Base-by-base conservation (phyloP, 2,888 invertebrate species). In the Nowickia ferox region DNA sequence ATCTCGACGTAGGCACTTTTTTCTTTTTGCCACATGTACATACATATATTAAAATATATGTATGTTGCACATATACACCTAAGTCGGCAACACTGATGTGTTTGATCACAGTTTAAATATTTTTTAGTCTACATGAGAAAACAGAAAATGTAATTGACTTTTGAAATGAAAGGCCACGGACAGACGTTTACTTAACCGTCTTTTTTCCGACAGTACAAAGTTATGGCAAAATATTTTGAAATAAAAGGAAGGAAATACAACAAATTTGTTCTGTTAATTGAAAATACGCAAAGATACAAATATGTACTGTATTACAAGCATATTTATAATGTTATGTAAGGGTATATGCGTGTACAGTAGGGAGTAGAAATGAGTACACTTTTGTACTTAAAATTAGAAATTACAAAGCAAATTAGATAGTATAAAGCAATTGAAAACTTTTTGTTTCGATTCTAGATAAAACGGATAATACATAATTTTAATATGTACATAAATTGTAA, bases 121-220 rank as follows among this genome's bases (percentile, higher is more conserved):
- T 75, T 68, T 44, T 68, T 68, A 68, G 38, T 22, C 46, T 15
- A 46, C 55, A 79, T 61, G 42, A 61, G 44, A 68, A 75, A 68
- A 74, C 48, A 15, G 13, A 40, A 46, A 48, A 38, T 19, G 17
- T 1, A 55, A 65, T 48, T 17, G 19, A 72, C 9, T 40, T 59
- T 51, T 66, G 51, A 69, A 76, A 69, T 57, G 42, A 83, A 77
- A 65, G 65, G 57, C 69, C 61, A 10, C 57, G 76, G 63, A 71
- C 82, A 76, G 68, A 68, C 38, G n/a, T 75, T 69, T 76, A 69
- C 76, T 63, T 40, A 71, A 15, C 61, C 55, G 48, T 76, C 22
- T 51, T 66, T 40, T 38, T 46, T 63, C 74, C 30, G 63, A 63
- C 63, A 55, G 19, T 55, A 69, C 30, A 69, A 68, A 55, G 61